A percentile compares a stretch with the other conserved stretches of the same genome.
These are phyloP conservation scores for Brachyistius frenatus DNA, from an alignment of 2,113 vertebrate genomes.

Conservation along the genomic window DNA sequence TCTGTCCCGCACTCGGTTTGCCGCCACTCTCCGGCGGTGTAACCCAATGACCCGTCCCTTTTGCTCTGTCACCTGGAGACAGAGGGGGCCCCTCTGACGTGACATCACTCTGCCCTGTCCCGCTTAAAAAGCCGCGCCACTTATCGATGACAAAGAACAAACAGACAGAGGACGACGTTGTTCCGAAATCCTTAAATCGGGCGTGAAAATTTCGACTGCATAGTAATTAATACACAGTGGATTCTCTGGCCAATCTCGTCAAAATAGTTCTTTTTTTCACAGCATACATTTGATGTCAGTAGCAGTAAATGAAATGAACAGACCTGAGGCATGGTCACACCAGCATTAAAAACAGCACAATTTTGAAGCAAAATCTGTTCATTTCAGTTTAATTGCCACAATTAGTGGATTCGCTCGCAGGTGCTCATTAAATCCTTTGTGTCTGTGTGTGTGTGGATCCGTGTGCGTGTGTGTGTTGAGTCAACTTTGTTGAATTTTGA, in stretches of 20 bases:
- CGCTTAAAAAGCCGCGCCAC: constrained; percentile 11
- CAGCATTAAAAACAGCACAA: not conserved
- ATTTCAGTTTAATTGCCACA: not conserved
- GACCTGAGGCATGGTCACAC: not conserved
- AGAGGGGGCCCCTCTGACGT: constrained; percentile 40
- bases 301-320: not conserved
- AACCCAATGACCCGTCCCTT: constrained; percentile 69
- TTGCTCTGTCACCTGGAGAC: constrained; percentile 65
- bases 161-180: not conserved
- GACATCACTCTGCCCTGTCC: constrained; percentile 38
- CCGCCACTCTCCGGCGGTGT: constrained; percentile 56
- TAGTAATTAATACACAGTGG: not conserved
- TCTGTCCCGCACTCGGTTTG: constrained; percentile 69
- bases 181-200: constrained; percentile 4
- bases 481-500: not conserved
- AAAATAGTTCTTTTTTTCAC: too few species aligned
- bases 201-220: not conserved
- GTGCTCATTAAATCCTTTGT: not conserved
- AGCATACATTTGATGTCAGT: not conserved
- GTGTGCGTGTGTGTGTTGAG: not conserved
- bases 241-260: too few species aligned
- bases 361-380: not conserved
- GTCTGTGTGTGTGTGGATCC: not conserved
- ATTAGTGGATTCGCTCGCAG: not conserved
- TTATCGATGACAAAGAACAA: constrained; percentile 27